Percentiles rank a stretch among this genome's conserved stretches.
These are phyloP conservation scores for Porphyrio hochstetteri DNA, from an alignment of 2,113 vertebrate species.

Conservation along the genomic window DNA sequence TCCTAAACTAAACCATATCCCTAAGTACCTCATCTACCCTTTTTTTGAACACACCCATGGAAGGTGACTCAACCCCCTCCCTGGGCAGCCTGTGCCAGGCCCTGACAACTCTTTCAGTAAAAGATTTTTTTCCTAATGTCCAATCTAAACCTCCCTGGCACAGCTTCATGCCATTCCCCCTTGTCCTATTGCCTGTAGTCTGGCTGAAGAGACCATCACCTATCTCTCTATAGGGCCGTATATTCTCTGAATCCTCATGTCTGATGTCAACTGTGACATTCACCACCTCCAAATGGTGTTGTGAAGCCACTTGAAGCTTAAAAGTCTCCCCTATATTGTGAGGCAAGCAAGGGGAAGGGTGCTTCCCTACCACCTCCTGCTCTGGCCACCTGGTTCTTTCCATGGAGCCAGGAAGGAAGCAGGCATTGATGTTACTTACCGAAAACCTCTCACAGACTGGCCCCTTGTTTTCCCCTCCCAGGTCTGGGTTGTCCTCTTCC, in stretches of 20 bases:
- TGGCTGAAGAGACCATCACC: too few species aligned
- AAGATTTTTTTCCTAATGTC: too few species aligned
- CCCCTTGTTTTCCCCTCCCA: neutral
- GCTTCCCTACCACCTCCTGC: neutral
- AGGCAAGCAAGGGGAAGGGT: neutral
- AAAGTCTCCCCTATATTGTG: neutral
- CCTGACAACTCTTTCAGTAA: too few species aligned
- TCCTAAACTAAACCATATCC: too few species aligned
- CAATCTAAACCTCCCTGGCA: too few species aligned
- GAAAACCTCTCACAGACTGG: constrained; percentile 84
- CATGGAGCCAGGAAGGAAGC: neutral
- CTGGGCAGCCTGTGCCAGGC: too few species aligned
- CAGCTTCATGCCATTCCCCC: too few species aligned
- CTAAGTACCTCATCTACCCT: too few species aligned
- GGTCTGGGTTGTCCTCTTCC: neutral
- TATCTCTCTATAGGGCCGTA: too few species aligned
- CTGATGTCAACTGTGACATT: neutral
- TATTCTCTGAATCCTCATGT: neutral
- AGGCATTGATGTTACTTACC: constrained; percentile 54
- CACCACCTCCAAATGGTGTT: neutral
- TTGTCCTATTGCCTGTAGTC: too few species aligned
- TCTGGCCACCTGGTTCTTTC: neutral
- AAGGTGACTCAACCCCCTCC: too few species aligned
- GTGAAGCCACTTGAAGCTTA: neutral
- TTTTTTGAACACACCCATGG: too few species aligned